Percentiles rank a stretch among this genome's conserved stretches.
phyloP scores from a whole-genome alignment of 2,797 vertebrate genomes.

The Atherinosoma microstoma region DNA sequence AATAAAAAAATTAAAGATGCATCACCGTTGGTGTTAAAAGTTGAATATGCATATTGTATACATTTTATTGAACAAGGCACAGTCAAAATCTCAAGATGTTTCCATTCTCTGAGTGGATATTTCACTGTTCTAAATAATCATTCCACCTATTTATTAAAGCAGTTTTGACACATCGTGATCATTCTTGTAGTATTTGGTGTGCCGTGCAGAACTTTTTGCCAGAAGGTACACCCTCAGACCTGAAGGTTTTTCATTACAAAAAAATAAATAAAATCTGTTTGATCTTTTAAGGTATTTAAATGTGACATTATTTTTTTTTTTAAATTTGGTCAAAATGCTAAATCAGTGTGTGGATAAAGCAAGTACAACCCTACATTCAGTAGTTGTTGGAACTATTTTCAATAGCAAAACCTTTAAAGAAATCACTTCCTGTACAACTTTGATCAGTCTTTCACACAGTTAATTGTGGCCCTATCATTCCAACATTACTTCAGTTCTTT shows the following conservation, averaged over 20 bases:
- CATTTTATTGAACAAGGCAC: conserved; percentile 62
- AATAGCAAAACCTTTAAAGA: background rate
- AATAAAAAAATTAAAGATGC: conserved; percentile 79
- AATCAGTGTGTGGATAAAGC: background rate
- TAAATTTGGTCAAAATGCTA: background rate
- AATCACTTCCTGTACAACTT: background rate
- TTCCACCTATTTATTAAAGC: conserved; percentile 93
- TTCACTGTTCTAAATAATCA: conserved; percentile 88
- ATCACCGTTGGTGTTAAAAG: conserved; percentile 78
- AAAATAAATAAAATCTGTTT: background rate
- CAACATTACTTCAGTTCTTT: too few species aligned
- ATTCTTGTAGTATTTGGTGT: conserved; percentile 58
- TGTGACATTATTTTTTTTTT: background rate
- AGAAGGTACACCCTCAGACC: background rate
- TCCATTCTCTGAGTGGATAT: conserved; percentile 84
- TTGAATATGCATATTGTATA: conserved; percentile 76
- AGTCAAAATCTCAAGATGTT: conserved; percentile 46
- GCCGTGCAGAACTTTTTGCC: conserved; percentile 5
- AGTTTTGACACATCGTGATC: conserved; percentile 67
- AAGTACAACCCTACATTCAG: background rate
- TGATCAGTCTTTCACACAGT: too few species aligned
- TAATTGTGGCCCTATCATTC: too few species aligned
- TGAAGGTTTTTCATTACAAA: background rate
- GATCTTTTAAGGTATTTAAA: background rate
- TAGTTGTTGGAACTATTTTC: background rate